These are phyloP conservation scores for Platanista minor DNA, from an alignment of 2,113 vertebrate species.

Conservation along the genomic window DNA sequence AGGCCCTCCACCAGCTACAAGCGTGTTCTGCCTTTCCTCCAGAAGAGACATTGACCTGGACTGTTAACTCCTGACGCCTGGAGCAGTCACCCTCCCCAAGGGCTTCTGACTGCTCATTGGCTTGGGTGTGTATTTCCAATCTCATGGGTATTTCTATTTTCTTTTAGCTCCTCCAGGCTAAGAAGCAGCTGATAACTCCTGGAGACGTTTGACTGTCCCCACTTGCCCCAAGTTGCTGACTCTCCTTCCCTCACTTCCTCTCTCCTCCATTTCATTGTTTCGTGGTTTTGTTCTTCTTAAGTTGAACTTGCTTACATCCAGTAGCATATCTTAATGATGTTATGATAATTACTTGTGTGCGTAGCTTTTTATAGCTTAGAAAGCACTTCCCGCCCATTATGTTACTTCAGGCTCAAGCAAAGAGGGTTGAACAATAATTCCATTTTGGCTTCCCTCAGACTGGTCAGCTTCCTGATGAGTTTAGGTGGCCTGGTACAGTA, in stretches of 20 bases:
- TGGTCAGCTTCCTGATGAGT: not conserved
- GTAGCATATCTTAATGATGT: not conserved
- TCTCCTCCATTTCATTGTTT: not conserved
- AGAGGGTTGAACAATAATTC: not conserved
- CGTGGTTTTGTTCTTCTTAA: not conserved
- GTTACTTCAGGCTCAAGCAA: not conserved
- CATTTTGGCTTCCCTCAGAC: not conserved
- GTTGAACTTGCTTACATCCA: not conserved
- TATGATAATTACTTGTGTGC: not conserved
- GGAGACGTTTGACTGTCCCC: not conserved
- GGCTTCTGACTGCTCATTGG: not conserved
- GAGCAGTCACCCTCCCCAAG: not conserved
- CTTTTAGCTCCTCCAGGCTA: not conserved
- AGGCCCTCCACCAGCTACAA: too few relatives aligned
- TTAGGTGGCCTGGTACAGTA: not conserved
- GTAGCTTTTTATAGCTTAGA: slow-evolving; percentile 1
- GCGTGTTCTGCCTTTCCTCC: not conserved
- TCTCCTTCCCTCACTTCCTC: not conserved
- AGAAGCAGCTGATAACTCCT: slow-evolving; percentile 24
- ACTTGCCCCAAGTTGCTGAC: not conserved
- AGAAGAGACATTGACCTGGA: not conserved
- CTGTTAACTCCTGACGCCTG: not conserved
- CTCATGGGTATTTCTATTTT: not conserved
- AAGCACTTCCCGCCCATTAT: not conserved
- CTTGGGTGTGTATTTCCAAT: not conserved